Base-by-base conservation (phyloP, 2,797 vertebrate genomes). In the Lepus oiostolus region DNA sequence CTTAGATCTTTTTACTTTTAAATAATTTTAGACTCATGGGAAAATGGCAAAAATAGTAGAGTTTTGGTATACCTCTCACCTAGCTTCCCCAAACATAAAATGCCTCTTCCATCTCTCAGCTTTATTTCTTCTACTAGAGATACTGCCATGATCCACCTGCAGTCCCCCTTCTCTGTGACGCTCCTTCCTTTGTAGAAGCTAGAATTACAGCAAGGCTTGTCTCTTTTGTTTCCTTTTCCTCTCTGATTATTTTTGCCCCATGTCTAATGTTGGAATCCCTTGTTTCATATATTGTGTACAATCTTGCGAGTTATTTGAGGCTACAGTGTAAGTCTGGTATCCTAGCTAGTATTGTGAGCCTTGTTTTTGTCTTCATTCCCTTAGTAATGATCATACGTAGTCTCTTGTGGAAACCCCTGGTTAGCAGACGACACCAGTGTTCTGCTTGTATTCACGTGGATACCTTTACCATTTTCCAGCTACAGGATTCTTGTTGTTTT, bases 1-100 rank as follows among this genome's bases (percentile, higher is more conserved):
- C 88, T 84, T 88, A 76, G 26, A 24, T 17, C 62, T 75, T 74
- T 75, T 88, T 35, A 77, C 30, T 68, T 70, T 42, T 24, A 76
- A 90, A 32, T 62, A 26, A 70, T 19, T 62, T 81, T 74, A 81
- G 21, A 81, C 30, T 50, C 42, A 82, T 4, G 82, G n/a, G 71
- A 77, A 77, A 83, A 47, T 52, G 63, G 63, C 26, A 77, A 63
- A 82, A 70, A 77, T 9, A 35, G n/a, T 65, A 65, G 30, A 62
- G 19, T 63, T 89, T 63, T 38, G 2, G 0, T 16, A 68, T n/a
- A 30, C 28, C 19, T 9, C 85, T 74, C 26, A 16, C 16, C 38
- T 12, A 70, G 52, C 54, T 74, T 85, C 21, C 21, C 58, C 35
- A 32, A 10, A 60, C 3, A 22, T 12, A 52, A 54, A 71, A 28